phyloP scores from a whole-genome alignment of 2,888 invertebrate species.

The Anagyrus pseudococci region DNA sequence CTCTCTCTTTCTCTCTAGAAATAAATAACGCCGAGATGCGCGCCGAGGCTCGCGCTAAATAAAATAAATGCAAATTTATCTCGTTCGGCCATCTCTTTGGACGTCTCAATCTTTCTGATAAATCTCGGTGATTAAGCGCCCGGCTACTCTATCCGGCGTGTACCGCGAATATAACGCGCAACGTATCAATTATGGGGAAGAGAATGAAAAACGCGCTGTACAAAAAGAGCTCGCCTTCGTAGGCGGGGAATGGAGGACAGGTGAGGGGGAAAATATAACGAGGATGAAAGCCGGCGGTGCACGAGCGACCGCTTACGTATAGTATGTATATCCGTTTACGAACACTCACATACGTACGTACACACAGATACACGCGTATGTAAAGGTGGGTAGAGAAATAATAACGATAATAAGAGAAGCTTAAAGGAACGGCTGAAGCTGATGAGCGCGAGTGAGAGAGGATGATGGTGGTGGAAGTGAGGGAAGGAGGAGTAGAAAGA shows the following conservation, averaged over 20 bases:
- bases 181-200: slow-evolving; percentile 35
- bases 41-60: slow-evolving; percentile 18
- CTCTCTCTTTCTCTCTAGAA: background rate
- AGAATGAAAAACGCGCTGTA: background rate
- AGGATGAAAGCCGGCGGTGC: no score
- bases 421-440: background rate
- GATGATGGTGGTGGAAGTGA: no score
- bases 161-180: slow-evolving; percentile 16
- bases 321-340: no score
- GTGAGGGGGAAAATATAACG: background rate
- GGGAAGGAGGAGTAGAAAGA: no score
- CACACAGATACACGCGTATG: background rate
- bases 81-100: slow-evolving; percentile 30
- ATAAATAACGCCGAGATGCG: slow-evolving; percentile 31
- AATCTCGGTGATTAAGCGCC: slow-evolving; percentile 36
- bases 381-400: background rate
- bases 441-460: slow-evolving; percentile 20
- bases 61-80: slow-evolving; percentile 39
- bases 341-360: background rate
- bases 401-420: slow-evolving; percentile 1
- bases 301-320: no score
- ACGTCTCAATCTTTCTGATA: slow-evolving; percentile 38
- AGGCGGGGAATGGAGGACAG: no score
- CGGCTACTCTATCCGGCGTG: slow-evolving; percentile 29
- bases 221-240: background rate